Evolutionary conservation across 2,113 vertebrate genomes (phyloP).

Genomic region (Melanocharis versteri): DNA sequence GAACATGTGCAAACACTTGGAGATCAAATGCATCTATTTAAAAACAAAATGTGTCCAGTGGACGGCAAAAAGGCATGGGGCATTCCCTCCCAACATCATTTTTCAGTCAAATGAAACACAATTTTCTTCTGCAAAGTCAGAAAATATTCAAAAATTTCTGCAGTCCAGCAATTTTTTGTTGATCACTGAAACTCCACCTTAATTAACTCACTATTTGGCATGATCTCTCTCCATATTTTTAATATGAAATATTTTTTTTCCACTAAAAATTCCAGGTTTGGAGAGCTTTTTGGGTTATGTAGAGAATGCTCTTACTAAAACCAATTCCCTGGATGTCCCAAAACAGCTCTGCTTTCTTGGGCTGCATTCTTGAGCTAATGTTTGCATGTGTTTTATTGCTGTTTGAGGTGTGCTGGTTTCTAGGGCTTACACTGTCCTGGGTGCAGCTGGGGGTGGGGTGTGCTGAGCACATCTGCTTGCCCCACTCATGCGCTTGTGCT

Average conservation of each 20-base stretch:
- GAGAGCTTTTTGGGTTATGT: not conserved
- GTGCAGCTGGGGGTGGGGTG: not conserved
- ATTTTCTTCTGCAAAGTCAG: not conserved
- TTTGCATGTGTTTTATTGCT: not conserved
- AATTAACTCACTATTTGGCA: not conserved
- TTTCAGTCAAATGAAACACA: not conserved
- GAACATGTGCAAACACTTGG: not conserved
- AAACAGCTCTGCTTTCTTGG: not conserved
- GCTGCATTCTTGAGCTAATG: not conserved
- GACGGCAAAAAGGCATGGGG: not conserved
- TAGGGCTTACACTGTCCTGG: not conserved
- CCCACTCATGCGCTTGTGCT: not conserved
- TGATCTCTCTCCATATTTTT: not conserved
- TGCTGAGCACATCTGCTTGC: not conserved
- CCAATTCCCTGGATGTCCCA: rapidly evolving
- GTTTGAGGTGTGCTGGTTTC: not conserved
- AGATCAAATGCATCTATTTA: not conserved
- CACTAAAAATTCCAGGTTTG: not conserved
- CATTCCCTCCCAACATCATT: not conserved
- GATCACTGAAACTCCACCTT: not conserved
- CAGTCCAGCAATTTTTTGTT: not conserved
- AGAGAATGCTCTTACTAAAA: not conserved
- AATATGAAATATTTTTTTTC: not conserved
- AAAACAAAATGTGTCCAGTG: not conserved
- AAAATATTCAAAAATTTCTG: not conserved